phyloP scores from a whole-genome alignment of 2,113 vertebrate genomes.

The Picathartes gymnocephalus region DNA sequence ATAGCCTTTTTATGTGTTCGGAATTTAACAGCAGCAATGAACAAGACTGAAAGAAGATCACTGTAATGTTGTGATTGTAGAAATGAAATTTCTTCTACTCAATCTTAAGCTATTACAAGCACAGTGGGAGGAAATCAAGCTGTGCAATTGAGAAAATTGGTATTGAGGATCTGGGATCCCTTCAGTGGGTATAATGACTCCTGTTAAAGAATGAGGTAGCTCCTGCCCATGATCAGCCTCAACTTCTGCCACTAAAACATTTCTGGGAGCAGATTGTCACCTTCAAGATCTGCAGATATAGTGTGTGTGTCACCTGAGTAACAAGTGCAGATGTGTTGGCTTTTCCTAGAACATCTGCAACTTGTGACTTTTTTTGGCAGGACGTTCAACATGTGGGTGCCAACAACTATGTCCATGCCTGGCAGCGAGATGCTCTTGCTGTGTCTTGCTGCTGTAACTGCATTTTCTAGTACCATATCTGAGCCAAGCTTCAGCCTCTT shows the following conservation, averaged over 20 bases:
- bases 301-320: background rate
- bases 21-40: slow-evolving; percentile 17
- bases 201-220: background rate
- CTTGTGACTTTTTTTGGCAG: background rate
- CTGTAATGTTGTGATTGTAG: background rate
- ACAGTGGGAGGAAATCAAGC: slow-evolving; percentile 34
- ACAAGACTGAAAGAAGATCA: background rate
- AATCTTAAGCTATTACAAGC: background rate
- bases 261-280: background rate
- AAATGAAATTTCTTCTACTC: slow-evolving; percentile 12
- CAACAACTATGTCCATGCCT: background rate
- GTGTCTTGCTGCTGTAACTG: background rate
- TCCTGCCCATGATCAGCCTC: background rate
- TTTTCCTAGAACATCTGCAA: background rate
- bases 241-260: background rate
- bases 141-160: slow-evolving; percentile 22
- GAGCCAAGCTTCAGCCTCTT: background rate
- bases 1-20: background rate
- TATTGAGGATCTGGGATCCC: background rate
- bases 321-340: rapidly evolving
- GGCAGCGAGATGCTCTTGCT: background rate
- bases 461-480: background rate
- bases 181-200: background rate
- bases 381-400: rapidly evolving
- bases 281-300: background rate